phyloP scores from a whole-genome alignment of 2,888 invertebrate genomes.

The Pristionchus maxplancki region DNA sequence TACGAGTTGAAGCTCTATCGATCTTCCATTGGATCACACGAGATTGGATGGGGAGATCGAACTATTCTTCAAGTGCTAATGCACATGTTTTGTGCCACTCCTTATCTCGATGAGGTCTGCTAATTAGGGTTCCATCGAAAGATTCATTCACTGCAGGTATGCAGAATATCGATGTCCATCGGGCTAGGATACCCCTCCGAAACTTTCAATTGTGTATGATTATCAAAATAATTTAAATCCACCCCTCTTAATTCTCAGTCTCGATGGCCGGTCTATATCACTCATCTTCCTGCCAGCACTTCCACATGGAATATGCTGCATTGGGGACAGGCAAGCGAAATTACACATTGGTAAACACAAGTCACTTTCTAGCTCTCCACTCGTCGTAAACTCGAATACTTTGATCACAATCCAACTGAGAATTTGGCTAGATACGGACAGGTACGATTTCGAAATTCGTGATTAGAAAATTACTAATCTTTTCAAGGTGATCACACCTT shows the following conservation, averaged over 20 bases:
- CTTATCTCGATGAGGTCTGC: neutral
- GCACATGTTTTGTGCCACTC: neutral
- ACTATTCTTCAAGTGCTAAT: neutral
- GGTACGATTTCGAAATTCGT: neutral
- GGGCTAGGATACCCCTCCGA: neutral
- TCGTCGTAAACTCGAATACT: neutral
- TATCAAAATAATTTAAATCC: neutral
- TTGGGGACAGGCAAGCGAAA: neutral
- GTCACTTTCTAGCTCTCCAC: neutral
- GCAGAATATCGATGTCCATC: neutral
- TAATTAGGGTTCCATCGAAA: too few relatives aligned
- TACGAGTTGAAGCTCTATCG: neutral
- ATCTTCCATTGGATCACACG: neutral
- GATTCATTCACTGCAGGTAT: neutral
- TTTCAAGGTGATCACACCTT: neutral
- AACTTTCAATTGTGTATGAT: neutral
- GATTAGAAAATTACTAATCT: too few relatives aligned
- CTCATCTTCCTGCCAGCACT: neutral
- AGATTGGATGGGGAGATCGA: neutral
- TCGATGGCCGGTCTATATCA: neutral
- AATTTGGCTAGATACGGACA: neutral
- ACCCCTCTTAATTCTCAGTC: neutral
- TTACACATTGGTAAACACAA: too few relatives aligned
- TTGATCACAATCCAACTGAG: neutral
- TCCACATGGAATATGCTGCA: constrained; percentile 4